phyloP scores from a whole-genome alignment of 2,113 vertebrate species.

The Tylochromis polylepis region DNA sequence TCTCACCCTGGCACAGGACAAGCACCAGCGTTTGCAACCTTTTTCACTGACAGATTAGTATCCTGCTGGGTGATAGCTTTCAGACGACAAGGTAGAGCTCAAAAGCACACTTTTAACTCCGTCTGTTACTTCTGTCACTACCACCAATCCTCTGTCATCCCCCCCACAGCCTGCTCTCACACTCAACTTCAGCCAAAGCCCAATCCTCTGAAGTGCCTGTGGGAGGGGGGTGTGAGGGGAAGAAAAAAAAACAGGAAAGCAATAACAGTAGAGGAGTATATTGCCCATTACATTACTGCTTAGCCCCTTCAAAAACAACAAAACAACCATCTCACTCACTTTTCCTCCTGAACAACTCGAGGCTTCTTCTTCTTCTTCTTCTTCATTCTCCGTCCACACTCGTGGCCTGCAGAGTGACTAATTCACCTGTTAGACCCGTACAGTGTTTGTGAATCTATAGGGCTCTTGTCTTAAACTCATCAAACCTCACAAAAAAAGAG shows the following conservation, averaged over 20 bases:
- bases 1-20: neutral
- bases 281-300: neutral
- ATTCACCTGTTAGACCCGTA: neutral
- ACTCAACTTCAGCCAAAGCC: slow-evolving; percentile 62
- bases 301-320: neutral
- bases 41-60: slow-evolving; percentile 13
- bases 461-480: slow-evolving; percentile 53
- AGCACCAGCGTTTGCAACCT: slow-evolving; percentile 52
- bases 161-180: neutral
- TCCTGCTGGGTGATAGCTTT: slow-evolving; percentile 19
- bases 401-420: neutral
- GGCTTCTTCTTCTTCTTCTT: neutral
- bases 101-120: slow-evolving; percentile 41
- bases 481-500: slow-evolving; percentile 49
- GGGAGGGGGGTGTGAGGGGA: neutral
- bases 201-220: slow-evolving; percentile 67
- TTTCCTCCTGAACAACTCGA: neutral
- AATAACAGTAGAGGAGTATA: slow-evolving; percentile 45
- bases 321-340: neutral
- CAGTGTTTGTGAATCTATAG: slow-evolving; percentile 34
- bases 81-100: slow-evolving; percentile 28
- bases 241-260: slow-evolving; percentile 53
- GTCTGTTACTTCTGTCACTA: neutral
- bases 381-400: slow-evolving; percentile 4
- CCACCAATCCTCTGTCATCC: neutral